phyloP scores from a whole-genome alignment of 2,113 vertebrate species.

The Scopus umbretta region DNA sequence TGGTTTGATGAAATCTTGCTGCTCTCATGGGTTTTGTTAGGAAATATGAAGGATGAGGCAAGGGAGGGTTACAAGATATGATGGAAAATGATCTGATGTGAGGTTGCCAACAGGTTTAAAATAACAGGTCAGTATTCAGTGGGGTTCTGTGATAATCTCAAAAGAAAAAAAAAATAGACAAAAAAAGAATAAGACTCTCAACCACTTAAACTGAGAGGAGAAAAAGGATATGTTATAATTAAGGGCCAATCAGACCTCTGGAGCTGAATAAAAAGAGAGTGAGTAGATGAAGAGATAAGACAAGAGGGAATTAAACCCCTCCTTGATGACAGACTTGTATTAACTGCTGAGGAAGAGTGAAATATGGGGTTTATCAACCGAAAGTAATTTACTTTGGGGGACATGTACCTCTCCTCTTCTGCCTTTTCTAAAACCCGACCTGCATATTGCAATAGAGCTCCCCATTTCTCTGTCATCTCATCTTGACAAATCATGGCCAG shows the following conservation, averaged over 20 bases:
- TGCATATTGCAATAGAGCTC: neutral
- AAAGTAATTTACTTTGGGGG: neutral
- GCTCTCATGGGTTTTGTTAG: neutral
- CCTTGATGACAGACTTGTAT: neutral
- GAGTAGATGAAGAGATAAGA: neutral
- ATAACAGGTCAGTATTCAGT: neutral
- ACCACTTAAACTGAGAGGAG: neutral
- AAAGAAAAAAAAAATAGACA: neutral
- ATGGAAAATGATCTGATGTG: neutral
- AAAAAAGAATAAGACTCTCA: neutral
- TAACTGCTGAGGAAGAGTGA: neutral
- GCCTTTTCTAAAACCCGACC: neutral
- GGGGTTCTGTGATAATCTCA: neutral
- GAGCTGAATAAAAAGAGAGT: neutral
- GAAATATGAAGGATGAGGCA: neutral
- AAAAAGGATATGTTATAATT: constrained; percentile 26
- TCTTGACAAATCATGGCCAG: neutral
- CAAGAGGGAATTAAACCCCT: neutral
- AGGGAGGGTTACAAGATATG: neutral
- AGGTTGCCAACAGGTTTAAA: neutral
- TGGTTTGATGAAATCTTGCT: neutral
- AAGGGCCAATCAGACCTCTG: neutral
- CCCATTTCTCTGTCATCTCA: neutral
- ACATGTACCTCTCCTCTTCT: neutral
- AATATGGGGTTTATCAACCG: neutral